Evolutionary conservation across 2,113 vertebrate genomes (phyloP).

Genomic region (Sporophila hypoxantha): DNA sequence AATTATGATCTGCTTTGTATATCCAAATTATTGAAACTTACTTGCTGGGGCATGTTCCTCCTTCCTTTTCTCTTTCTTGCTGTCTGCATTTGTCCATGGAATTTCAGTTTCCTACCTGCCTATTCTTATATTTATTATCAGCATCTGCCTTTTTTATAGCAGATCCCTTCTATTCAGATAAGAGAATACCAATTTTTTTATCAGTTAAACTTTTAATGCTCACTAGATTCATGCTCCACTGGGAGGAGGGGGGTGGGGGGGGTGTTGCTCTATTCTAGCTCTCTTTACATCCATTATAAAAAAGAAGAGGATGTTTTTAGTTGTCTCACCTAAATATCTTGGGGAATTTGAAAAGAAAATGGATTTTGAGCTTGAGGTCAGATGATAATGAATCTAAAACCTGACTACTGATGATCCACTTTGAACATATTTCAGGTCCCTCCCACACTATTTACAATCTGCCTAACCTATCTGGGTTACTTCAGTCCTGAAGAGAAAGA

Average conservation of each 20-base stretch:
- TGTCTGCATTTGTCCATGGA: not conserved
- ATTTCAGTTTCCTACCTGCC: not conserved
- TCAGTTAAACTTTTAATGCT: not conserved
- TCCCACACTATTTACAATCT: not conserved
- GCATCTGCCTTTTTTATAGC: not conserved
- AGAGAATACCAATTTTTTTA: not conserved
- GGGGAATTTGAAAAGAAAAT: not conserved
- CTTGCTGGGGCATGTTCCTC: not conserved
- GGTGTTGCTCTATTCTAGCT: not conserved
- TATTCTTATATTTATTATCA: not conserved
- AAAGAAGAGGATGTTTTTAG: not conserved
- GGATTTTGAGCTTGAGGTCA: not conserved
- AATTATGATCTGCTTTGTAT: not conserved
- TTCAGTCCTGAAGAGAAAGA: not conserved
- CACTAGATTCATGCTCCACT: not conserved
- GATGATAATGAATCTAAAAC: not conserved
- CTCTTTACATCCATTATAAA: not conserved
- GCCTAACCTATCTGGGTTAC: not conserved
- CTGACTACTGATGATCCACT: not conserved
- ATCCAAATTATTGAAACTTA: not conserved
- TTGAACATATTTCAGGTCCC: not conserved
- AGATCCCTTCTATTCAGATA: not conserved
- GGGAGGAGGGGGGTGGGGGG: fast-evolving
- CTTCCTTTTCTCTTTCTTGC: not conserved
- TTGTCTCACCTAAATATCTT: not conserved